Evolutionary conservation across 35 echinoderm and acorn worm species (phyloP), one percentile per base, ranked within the genome.

Genomic region (Ophioderma brevispina): DNA sequence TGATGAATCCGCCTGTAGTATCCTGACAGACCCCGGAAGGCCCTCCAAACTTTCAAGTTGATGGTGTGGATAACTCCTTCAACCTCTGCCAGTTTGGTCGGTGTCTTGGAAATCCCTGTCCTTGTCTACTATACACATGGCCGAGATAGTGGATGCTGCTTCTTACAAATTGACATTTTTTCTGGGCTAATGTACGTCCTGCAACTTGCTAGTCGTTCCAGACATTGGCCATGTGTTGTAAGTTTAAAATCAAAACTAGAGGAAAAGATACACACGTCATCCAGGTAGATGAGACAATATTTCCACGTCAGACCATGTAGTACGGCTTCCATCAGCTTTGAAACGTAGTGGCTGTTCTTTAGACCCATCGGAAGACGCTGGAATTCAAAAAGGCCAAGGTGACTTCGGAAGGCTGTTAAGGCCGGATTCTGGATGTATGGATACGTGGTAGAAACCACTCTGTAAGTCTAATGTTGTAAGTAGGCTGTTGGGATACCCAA

Each of bases 301-400:
- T 87, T 78, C 64, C 85, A 87, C 6, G 56, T 76, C 56, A 87
- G 33, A 10, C 85, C 85, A 81, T 35, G 63, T 32, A 87, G 18
- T 25, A 87, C 64, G 21, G 37, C 85, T 78, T 87, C 85, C 85
- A 87, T 87, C 36, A 87, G 13, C 85, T 75, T 78, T 87, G 63
- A 64, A 87, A 87, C 21, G 46, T 52, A 28, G 15, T 14, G 82
- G 42, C 82, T 85, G 35, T 85, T 85, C 56, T 39, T 32, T 31
- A 85, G 38, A 10, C 82, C 82, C 82, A 85, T 85, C 11, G 82
- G 82, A 17, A 85, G 49, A 49, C 82, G 82, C 40, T 35, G 32
- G 23, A 85, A 85, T 63, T 85, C 82, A 85, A 85, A 85, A 39
- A 85, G 46, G 17, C 82, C 82, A 15, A 85, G 40, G 35, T 85